These are phyloP conservation scores for Hetaerina titia DNA, from an alignment of 2,888 invertebrate species.

Conservation along the genomic window DNA sequence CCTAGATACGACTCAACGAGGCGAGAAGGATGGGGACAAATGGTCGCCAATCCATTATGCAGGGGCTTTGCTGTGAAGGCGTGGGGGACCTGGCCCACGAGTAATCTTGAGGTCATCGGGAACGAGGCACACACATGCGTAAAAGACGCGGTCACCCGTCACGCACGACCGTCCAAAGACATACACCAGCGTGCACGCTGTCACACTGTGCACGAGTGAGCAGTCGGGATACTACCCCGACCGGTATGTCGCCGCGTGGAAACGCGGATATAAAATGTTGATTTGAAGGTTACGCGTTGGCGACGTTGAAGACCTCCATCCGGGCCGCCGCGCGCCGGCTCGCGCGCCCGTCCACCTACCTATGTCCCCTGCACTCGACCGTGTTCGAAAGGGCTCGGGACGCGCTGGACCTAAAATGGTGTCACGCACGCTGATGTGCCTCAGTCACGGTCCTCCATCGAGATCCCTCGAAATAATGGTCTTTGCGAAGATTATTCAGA, in stretches of 20 bases:
- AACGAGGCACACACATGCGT: neutral
- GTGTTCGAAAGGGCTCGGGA: neutral
- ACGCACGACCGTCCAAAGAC: neutral
- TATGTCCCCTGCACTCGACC: neutral
- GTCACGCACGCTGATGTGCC: too few species aligned
- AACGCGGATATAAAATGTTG: neutral
- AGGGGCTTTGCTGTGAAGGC: neutral
- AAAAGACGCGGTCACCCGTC: neutral
- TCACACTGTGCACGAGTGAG: neutral
- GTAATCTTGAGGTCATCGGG: neutral
- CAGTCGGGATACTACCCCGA: neutral
- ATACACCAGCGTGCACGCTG: neutral
- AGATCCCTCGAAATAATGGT: too few species aligned
- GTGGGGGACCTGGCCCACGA: neutral
- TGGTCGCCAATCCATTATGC: neutral
- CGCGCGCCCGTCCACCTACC: neutral
- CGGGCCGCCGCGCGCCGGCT: neutral
- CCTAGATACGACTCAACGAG: neutral
- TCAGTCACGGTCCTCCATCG: too few species aligned
- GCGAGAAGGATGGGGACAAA: neutral
- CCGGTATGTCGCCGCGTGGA: neutral
- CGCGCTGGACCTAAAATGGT: too few species aligned
- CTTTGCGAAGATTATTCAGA: too few species aligned
- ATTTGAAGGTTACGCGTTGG: constrained; percentile 14
- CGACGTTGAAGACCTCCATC: neutral